Evolutionary conservation across 2,888 invertebrate species (phyloP).

Genomic region (Adelognathus sp.): DNA sequence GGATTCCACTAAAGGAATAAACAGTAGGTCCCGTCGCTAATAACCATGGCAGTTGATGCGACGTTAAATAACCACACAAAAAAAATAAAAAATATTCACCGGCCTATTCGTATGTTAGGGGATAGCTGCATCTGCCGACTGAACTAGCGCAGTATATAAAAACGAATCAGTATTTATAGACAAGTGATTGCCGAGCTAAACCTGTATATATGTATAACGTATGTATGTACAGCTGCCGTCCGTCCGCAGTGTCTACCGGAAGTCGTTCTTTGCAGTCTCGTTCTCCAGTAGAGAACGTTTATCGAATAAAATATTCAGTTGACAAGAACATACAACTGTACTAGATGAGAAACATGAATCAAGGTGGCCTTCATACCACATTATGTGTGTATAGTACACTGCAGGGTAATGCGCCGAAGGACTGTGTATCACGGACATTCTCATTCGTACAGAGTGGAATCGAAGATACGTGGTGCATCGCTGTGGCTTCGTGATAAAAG

Average conservation of each 20-base stretch:
- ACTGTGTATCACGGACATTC: too few species aligned
- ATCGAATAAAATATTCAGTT: constrained; percentile 69
- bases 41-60: too few species aligned
- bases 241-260: constrained; percentile 20
- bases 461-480: too few species aligned
- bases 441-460: too few species aligned
- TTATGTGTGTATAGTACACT: neutral
- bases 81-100: too few species aligned
- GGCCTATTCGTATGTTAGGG: too few species aligned
- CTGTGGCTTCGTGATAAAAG: too few species aligned
- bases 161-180: constrained; percentile 2
- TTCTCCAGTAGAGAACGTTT: constrained; percentile 67
- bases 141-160: neutral
- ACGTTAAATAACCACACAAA: too few species aligned
- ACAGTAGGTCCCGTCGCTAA: too few species aligned
- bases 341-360: constrained; percentile 60
- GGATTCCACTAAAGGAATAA: too few species aligned
- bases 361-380: constrained; percentile 43
- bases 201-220: neutral
- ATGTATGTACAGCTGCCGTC: neutral
- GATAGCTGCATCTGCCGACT: neutral
- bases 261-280: constrained; percentile 32
- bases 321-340: constrained; percentile 62
- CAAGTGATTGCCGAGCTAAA: neutral
- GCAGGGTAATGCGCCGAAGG: neutral